These are phyloP conservation scores for Mustela lutreola DNA, from an alignment of 2,113 vertebrate species.

Conservation along the genomic window DNA sequence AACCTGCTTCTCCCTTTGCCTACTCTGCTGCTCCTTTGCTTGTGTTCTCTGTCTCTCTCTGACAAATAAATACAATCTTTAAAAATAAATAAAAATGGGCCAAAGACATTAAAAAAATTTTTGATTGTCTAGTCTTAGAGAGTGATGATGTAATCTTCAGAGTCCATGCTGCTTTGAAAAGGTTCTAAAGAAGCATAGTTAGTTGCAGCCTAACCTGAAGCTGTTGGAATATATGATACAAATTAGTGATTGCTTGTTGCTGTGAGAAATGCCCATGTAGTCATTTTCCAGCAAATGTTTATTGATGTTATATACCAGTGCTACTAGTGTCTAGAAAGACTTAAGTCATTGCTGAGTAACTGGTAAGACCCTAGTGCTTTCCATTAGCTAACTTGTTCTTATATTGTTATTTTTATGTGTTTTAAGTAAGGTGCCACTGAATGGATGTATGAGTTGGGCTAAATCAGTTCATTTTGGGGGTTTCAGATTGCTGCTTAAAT, in stretches of 20 bases:
- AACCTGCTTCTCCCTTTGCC: too few species aligned
- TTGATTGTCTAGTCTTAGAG: conserved; percentile 3
- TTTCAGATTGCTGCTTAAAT: conserved; percentile 33
- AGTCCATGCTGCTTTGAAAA: background rate
- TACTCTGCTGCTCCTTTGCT: too few species aligned
- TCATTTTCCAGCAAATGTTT: conserved; percentile 12
- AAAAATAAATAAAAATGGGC: too few species aligned
- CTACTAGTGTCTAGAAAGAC: background rate
- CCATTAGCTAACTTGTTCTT: background rate
- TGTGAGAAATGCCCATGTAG: conserved; percentile 41
- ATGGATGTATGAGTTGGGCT: background rate
- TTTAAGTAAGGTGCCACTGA: conserved; percentile 18
- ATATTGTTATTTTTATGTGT: background rate
- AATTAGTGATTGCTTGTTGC: background rate
- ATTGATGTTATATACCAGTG: background rate
- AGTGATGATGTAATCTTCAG: background rate
- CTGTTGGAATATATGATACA: background rate
- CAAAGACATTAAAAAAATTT: background rate
- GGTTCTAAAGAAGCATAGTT: background rate
- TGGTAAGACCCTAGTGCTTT: conserved; percentile 31
- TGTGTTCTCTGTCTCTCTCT: too few species aligned
- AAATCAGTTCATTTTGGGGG: background rate
- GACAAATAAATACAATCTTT: too few species aligned
- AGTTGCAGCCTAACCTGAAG: background rate
- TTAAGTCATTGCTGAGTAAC: conserved; percentile 41